phyloP scores from a whole-genome alignment of 2,888 invertebrate genomes.

The Schizaphis graminum region DNA sequence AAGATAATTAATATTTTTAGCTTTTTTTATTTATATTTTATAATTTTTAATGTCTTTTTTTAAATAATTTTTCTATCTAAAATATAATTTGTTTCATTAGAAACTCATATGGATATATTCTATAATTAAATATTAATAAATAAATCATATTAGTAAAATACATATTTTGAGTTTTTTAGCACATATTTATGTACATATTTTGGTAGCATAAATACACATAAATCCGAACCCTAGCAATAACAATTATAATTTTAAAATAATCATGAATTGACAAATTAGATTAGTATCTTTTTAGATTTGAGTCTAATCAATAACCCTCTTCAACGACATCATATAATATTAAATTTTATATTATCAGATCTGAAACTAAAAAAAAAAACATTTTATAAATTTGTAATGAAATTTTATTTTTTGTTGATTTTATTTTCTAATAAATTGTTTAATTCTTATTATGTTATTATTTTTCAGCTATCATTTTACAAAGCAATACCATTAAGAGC shows the following conservation, averaged over 20 bases:
- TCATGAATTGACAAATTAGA: neutral
- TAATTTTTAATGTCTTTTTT: too few relatives aligned
- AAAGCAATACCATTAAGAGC: constrained; percentile 88
- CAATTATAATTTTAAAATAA: neutral
- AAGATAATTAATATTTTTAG: too few relatives aligned
- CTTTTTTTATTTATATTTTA: too few relatives aligned
- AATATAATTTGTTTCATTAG: too few relatives aligned
- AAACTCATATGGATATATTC: too few relatives aligned
- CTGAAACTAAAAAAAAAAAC: neutral
- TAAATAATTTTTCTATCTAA: too few relatives aligned
- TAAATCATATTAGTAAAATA: too few relatives aligned
- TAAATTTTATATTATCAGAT: neutral
- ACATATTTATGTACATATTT: too few relatives aligned
- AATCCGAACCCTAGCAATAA: neutral
- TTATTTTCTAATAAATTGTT: neutral
- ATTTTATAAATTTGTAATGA: neutral
- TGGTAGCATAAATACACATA: too few relatives aligned
- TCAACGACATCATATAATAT: neutral
- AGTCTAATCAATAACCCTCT: neutral
- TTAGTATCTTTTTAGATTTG: neutral
- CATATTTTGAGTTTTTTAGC: too few relatives aligned
- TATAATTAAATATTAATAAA: too few relatives aligned
- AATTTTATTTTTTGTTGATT: neutral
- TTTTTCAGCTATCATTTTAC: constrained; percentile 80
- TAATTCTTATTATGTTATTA: constrained; percentile 49